Percentiles rank a stretch among this genome's conserved stretches.
Conservation (phyloP, 1,140 invertebrate species). For the Drosophila ficusphila region DNA sequence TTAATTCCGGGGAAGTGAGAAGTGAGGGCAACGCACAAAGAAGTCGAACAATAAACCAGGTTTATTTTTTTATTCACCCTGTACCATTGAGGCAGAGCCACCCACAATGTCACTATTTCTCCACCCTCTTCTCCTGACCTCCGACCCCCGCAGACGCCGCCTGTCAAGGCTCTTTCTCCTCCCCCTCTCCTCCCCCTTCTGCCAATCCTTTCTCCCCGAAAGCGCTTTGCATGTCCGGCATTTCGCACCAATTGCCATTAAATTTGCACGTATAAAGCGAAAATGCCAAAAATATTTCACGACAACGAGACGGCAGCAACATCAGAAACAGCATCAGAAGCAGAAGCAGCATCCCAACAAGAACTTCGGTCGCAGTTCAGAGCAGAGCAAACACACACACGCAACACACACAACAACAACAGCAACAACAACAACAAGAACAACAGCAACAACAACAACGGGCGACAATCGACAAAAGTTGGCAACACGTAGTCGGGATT, state of each 20-base stretch:
- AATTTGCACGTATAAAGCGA: conserved; percentile 79
- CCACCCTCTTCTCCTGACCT: not conserved
- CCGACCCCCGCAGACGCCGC: conserved; percentile 22
- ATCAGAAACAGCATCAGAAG: conserved; percentile 3
- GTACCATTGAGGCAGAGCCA: conserved; percentile 35
- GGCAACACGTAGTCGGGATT: conserved; percentile 61
- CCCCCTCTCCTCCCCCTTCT: conserved; percentile 1
- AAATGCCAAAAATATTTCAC: conserved; percentile 80
- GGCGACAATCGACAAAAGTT: conserved; percentile 54
- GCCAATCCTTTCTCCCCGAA: not conserved
- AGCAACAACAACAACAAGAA: conserved; percentile 29
- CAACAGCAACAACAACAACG: conserved; percentile 53
- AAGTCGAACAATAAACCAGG: conserved; percentile 7
- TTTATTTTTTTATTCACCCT: conserved; percentile 41
- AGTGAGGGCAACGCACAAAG: conserved; percentile 21
- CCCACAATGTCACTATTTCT: conserved; percentile 30
- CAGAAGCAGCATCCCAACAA: conserved; percentile 29
- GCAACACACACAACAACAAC: conserved; percentile 18
- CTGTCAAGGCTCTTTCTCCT: conserved; percentile 21
- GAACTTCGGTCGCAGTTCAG: conserved; percentile 35
- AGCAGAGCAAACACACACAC: conserved; percentile 42
- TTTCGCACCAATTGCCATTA: conserved; percentile 82
- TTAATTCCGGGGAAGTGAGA: conserved; percentile 3
- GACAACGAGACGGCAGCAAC: conserved; percentile 57
- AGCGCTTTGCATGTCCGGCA: conserved; percentile 73